Percentiles rank a stretch among this genome's conserved stretches.
Conservation (phyloP, 92 coral and sea anemone species). For the Muricea muricata region DNA sequence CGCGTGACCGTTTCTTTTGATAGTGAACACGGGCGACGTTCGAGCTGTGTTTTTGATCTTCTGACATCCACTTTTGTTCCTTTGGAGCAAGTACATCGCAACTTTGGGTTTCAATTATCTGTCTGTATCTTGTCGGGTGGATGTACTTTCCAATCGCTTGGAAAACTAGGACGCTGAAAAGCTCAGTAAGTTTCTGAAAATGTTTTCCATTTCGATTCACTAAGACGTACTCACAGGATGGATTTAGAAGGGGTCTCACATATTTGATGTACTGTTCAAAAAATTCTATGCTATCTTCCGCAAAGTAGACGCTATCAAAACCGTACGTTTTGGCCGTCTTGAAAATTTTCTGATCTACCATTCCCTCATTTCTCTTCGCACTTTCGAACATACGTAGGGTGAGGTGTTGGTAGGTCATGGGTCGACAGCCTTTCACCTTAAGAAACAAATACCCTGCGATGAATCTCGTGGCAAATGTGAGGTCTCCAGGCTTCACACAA, state of each 20-base stretch:
- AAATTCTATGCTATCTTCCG: slow-evolving; percentile 64
- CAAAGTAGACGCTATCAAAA: slow-evolving; percentile 47
- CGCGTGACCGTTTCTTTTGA: slow-evolving; percentile 60
- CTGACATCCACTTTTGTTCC: slow-evolving; percentile 47
- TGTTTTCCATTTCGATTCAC: slow-evolving; percentile 45
- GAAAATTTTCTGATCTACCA: slow-evolving; percentile 36
- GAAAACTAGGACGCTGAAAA: slow-evolving; percentile 37
- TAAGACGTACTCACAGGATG: slow-evolving; percentile 53
- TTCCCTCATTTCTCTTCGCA: slow-evolving; percentile 34
- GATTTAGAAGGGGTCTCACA: slow-evolving; percentile 52
- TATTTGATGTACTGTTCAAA: slow-evolving; percentile 46
- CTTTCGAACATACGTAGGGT: slow-evolving; percentile 36
- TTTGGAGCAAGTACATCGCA: background rate
- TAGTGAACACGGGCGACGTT: slow-evolving; percentile 64
- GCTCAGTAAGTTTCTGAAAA: background rate
- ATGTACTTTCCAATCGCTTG: slow-evolving; percentile 60
- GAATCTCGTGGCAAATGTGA: slow-evolving; percentile 55
- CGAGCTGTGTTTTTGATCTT: slow-evolving; percentile 70
- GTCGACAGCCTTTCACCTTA: slow-evolving; percentile 16
- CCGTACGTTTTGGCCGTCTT: slow-evolving; percentile 57
- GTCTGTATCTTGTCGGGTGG: slow-evolving; percentile 65
- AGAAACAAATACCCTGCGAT: slow-evolving; percentile 53
- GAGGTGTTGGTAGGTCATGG: slow-evolving; percentile 20
- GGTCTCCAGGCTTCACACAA: slow-evolving; percentile 37
- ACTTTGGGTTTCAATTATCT: slow-evolving; percentile 65